Evolutionary conservation across 2,888 invertebrate genomes (phyloP).

Genomic region (Thysanoteuthis rhombus): DNA sequence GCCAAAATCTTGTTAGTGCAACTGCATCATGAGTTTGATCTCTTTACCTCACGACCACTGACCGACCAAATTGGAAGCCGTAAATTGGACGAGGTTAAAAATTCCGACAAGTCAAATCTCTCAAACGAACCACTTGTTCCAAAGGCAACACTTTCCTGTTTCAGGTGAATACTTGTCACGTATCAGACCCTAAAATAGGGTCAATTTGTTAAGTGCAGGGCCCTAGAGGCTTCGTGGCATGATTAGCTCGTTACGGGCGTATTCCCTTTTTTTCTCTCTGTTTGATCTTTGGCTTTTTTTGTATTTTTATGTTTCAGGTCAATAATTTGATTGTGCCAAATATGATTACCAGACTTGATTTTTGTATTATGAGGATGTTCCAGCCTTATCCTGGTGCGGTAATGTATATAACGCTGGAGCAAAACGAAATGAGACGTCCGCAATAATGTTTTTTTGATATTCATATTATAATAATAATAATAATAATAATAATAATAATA

Average conservation of each 20-base stretch:
- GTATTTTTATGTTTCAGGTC: no score
- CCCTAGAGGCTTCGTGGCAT: not conserved
- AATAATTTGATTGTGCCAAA: no score
- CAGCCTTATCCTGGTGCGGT: no score
- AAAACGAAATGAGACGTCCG: no score
- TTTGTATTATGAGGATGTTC: no score
- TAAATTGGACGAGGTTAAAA: not conserved
- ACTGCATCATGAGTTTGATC: not conserved
- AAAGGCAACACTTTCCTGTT: not conserved
- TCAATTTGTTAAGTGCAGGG: not conserved
- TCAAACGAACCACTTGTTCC: not conserved
- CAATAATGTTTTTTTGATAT: no score
- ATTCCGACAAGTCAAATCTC: not conserved
- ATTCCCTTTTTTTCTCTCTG: no score
- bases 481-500: no score
- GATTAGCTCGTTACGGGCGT: not conserved
- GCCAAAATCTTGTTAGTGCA: not conserved
- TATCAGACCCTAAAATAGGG: not conserved
- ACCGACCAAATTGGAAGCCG: slow-evolving; percentile 12
- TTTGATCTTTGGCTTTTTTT: no score
- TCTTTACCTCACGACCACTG: not conserved
- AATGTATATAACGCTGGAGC: no score
- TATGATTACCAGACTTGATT: no score
- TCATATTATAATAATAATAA: no score
- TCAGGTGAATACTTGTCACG: not conserved